Base-by-base conservation (phyloP, 2,888 invertebrate genomes). In the Lasioglossum oenotherae region DNA sequence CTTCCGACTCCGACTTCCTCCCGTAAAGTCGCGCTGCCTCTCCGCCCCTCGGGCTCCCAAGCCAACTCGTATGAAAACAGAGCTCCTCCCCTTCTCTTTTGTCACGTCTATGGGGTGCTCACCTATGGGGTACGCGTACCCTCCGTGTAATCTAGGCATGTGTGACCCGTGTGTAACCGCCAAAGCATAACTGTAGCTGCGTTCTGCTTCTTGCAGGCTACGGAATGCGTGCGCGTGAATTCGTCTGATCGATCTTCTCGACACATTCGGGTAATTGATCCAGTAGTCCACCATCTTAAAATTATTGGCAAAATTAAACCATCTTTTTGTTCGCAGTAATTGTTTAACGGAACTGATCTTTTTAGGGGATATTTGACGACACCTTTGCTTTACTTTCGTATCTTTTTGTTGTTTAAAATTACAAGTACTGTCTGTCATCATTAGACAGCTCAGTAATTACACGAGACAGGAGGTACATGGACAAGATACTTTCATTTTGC, bases 1-100 rank as follows among this genome's bases (percentile, higher is more conserved):
- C 92, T 92, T 93, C 31, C 31, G 64, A 31, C 19, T 31, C 90
- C 93, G 93, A 94, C 93, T 94, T 94, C 91, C 87, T 88, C 92
- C 88, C 90, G 81, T 82, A 88, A 71, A 90, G 91, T 91, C 84
- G 87, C 75, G 69, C 82, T 78, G 86, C 88, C 88, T 92, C 89
- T 89, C 93, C 93, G 92, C 90, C 83, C 88, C 80, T 35, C 83
- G 80, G 71, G 87, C 80, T 84, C 88, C 87, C 89, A 92, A 93
- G 92, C 92, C 92, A 93, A 92, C 89, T 92, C 90, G 78, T 69
- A 88, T 90, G 90, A 91, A 91, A 91, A 88, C 84, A 84, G 74
- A 80, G 85, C 88, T 89, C 87, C 90, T 88, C 90, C 89, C 92
- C 87, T 89, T 84, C 81, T 79, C 78, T 72, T 90, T 87, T 79